Evolutionary conservation across 2,888 invertebrate species (phyloP), one percentile per base, ranked within the genome.

Genomic region (Antitype chi): DNA sequence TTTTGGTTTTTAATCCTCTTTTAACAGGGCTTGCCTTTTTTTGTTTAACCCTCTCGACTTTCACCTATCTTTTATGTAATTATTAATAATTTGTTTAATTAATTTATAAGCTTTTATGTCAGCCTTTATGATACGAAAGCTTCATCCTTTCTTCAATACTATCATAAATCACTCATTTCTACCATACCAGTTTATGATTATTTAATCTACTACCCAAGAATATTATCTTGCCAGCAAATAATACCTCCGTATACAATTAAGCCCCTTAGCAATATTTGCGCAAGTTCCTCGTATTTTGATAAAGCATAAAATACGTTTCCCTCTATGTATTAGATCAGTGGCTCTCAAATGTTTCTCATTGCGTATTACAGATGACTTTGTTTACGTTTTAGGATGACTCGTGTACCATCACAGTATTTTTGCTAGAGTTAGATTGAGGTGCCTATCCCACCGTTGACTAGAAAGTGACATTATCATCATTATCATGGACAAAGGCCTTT

Each of bases 221-320:
- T 71, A 76, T 74, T 76, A 84, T 76, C 77, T 73, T 60, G 38
- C 71, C 28, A 67, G 53, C 88, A 75, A 80, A 87, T 85, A 82
- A 78, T 76, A 71, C 53, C 84, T 52, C 28, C 63, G 25, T 53
- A 71, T 74, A 78, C 73, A 88, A 86, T 88, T 80, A 84, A 79
- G 62, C 52, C 66, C 79, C 67, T 78, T 68, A 70, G 70, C 62
- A 74, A 78, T 88, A 73, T 87, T 87, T 79, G 71, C 75, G 17
- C 66, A 64, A 76, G 77, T 81, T 73, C 52, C 79, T 52, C 8
- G 57, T 87, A 64, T 88, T 87, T 88, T 85, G 82, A 74, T 80
- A 87, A 82, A 85, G 64, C 89, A 77, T 85, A 78, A 88, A 86
- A 73, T 84, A 84, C 60, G 70, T 76, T 84, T 68, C 64, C 62